Evolutionary conservation across 1,140 invertebrate species (phyloP), one percentile per base, ranked within the genome.

Genomic region (Diplogasteroides magnus): DNA sequence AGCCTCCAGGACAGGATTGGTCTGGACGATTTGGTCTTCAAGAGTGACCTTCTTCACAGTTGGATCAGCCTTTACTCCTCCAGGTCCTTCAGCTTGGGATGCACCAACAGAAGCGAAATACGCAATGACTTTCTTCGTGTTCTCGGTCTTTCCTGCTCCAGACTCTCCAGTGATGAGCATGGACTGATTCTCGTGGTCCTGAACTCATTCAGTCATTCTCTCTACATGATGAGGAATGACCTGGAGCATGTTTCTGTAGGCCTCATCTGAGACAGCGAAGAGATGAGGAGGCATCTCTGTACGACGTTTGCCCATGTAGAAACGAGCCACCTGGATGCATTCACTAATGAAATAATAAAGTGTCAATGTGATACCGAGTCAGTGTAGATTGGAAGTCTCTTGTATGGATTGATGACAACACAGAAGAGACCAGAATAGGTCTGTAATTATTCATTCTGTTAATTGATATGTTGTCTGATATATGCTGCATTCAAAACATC

Each of bases 351-450:
- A n/a, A n/a, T n/a, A n/a, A n/a, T n/a, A n/a, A n/a, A n/a, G n/a
- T n/a, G n/a, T n/a, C n/a, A n/a, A n/a, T n/a, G n/a, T n/a, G n/a
- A n/a, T n/a, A 48, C 95, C 86, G 93, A 91, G 81, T 88, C 87
- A 75, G 94, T 98, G 88, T 99, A 99, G 85, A 99, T 97, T 78
- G 97, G 97, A 87, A 92, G 96, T 81, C 97, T 90, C 88, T 97
- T 97, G 91, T 98, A 98, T 77, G 96, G 96, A 87, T 99, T 99
- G 89, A 99, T 97, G 82, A 94, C 95, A 83, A 99, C 94, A 86
- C 96, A 99, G 90, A 99, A 99, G 83, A 99, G 90, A 84, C 96
- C 97, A 81, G 97, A 99, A 86, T 99, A 99, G 81, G 97, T 99
- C 95, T 98, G 63, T 58, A 74, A 19, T 27, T 29, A 0, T 56